Evolutionary conservation across 1,140 invertebrate species (phyloP), one percentile per base, ranked within the genome.

Genomic region (Daktulosphaira vitifoliae): DNA sequence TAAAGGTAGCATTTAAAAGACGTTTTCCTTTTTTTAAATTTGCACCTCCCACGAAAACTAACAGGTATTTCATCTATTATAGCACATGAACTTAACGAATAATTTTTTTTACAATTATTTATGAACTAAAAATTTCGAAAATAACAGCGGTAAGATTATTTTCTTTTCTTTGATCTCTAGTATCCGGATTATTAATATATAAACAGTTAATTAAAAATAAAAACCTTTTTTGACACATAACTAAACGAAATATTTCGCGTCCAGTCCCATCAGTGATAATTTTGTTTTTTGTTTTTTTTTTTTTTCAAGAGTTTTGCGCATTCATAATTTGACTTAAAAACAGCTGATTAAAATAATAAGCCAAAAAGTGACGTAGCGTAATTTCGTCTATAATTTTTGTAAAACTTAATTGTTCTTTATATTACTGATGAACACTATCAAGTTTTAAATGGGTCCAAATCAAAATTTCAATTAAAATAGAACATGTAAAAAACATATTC

Each of bases 31-130:
- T 37, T 44, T 44, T 72, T 42, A 66, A 77, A 77, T 20, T 29
- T 49, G 65, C 74, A 76, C 39, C 70, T 67, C 23, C 75, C 75
- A 65, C 71, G 51, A 68, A 76, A 77, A n/a, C 62, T 62, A 37
- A 65, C 68, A n/a, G 76, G 66, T 62, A 70, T 72, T 68, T 76
- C 72, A 67, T 74, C 73, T 56, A 71, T 68, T 6, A 67, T 70
- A 44, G 54, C 29, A 39, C 62, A 65, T 59, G 68, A 53, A 9
- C 65, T 46, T 13, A 67, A 20, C 26, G 56, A 49, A 65, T 52
- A 68, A 38, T 71, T 72, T 71, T 64, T 64, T 67, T 68, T n/a
- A 22, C 69, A 69, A 65, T 64, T 66, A 42, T 22, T 42, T 16
- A 48, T 68, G 70, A 59, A 59, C 38, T 44, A 7, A 42, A 29